Conservation (phyloP, 1,140 invertebrate genomes). For the Trypoxylus dichotomus region DNA sequence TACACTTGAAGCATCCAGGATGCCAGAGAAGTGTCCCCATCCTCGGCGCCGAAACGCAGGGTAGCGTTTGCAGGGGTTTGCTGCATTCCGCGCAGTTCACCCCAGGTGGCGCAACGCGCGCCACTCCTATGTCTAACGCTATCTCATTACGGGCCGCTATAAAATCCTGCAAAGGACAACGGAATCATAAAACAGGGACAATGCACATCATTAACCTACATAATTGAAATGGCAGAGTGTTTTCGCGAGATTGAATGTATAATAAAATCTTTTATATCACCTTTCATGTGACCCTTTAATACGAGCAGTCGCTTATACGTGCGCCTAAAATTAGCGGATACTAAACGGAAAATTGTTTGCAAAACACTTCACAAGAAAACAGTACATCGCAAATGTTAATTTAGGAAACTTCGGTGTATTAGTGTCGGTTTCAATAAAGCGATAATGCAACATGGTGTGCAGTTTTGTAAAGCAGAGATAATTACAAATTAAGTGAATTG, state of each 20-base stretch:
- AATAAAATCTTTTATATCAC: neutral
- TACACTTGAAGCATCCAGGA: conserved; percentile 85
- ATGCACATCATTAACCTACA: conserved; percentile 20
- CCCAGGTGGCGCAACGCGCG: conserved; percentile 54
- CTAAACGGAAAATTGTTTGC: too few relatives aligned
- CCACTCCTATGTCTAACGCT: conserved; percentile 89
- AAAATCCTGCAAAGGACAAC: conserved; percentile 67
- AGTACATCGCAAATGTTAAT: too few relatives aligned
- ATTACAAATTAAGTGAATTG: too few relatives aligned
- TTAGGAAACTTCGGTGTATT: too few relatives aligned
- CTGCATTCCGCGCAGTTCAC: conserved; percentile 51
- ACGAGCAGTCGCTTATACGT: neutral
- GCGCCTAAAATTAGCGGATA: too few relatives aligned
- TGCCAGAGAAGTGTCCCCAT: conserved; percentile 67
- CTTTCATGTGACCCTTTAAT: neutral
- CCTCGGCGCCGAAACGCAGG: conserved; percentile 47
- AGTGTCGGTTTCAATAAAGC: too few relatives aligned
- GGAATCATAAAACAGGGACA: neutral
- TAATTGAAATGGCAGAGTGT: neutral
- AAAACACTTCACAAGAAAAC: too few relatives aligned
- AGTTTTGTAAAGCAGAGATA: too few relatives aligned
- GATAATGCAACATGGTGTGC: too few relatives aligned
- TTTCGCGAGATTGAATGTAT: neutral
- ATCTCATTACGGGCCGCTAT: conserved; percentile 91
- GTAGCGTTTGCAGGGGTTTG: conserved; percentile 42